A percentile compares a stretch with the other conserved stretches of the same genome.
phyloP scores from a whole-genome alignment of 2,888 invertebrate genomes.

The Aradus depressus region DNA sequence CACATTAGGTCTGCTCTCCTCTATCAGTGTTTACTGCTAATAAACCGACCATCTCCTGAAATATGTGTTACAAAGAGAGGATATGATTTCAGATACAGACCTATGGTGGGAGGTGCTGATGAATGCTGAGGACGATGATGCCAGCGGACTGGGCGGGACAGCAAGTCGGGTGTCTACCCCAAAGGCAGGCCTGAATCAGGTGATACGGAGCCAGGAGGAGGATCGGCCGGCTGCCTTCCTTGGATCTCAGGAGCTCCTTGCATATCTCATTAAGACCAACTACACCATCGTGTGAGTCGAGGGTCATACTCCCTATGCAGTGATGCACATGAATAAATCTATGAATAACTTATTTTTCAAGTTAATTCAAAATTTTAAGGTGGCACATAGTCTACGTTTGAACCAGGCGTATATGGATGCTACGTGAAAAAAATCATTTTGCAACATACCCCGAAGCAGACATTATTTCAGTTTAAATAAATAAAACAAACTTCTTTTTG shows the following conservation, averaged over 20 bases:
- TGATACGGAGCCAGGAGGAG: slow-evolving; percentile 38
- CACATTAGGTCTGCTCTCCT: slow-evolving; percentile 49
- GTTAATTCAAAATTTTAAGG: too few relatives aligned
- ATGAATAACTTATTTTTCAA: too few relatives aligned
- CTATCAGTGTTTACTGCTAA: not conserved
- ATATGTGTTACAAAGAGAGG: not conserved
- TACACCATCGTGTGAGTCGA: slow-evolving; percentile 50
- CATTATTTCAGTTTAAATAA: too few relatives aligned
- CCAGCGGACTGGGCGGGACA: slow-evolving; percentile 50
- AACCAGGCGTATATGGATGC: too few relatives aligned
- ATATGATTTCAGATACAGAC: slow-evolving; percentile 46
- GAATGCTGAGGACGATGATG: slow-evolving; percentile 53
- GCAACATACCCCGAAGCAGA: too few relatives aligned
- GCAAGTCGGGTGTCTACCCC: slow-evolving; percentile 56
- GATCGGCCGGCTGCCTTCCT: slow-evolving; percentile 58
- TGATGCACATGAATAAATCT: too few relatives aligned
- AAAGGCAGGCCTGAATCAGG: slow-evolving; percentile 57
- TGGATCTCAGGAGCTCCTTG: slow-evolving; percentile 57
- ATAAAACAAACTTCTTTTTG: too few relatives aligned
- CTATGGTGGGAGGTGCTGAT: slow-evolving; percentile 66
- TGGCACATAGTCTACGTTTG: too few relatives aligned
- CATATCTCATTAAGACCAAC: slow-evolving; percentile 60
- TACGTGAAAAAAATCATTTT: too few relatives aligned
- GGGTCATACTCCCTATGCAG: too few relatives aligned
- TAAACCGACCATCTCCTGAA: not conserved